Conservation (phyloP, 2,113 vertebrate species). For the Psittacara wagleri region DNA sequence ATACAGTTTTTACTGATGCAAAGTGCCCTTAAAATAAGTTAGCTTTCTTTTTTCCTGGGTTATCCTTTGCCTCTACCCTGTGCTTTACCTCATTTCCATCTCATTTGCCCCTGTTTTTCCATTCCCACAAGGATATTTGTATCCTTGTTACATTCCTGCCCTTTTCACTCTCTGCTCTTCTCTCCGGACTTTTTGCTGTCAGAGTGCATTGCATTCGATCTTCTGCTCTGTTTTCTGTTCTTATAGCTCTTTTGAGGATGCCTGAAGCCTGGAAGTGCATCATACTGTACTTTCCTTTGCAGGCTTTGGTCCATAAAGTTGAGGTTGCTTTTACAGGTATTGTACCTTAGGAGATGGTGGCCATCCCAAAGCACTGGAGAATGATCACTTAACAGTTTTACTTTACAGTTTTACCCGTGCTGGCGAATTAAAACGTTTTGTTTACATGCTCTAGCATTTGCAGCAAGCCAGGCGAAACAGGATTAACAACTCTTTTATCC, state of each 20-base stretch:
- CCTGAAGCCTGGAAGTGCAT: background rate
- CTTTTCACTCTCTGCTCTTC: background rate
- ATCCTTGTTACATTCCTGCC: background rate
- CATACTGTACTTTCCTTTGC: background rate
- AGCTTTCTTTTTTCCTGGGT: background rate
- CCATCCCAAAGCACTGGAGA: background rate
- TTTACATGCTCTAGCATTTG: background rate
- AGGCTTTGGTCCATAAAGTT: background rate
- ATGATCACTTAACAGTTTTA: background rate
- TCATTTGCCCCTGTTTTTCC: background rate
- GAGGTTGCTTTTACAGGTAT: constrained; percentile 6
- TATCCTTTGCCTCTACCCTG: background rate
- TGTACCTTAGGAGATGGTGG: background rate
- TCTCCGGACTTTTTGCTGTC: background rate
- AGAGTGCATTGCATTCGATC: background rate
- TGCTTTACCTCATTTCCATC: background rate
- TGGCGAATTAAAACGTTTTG: background rate
- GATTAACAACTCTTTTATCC: constrained; percentile 53
- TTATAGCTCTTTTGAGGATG: background rate
- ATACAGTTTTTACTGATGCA: background rate
- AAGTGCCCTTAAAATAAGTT: background rate
- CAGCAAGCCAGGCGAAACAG: background rate
- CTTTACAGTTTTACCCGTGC: background rate
- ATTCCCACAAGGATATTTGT: background rate
- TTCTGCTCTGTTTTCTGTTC: background rate